Percentiles rank a stretch among this genome's conserved stretches.
Conservation (phyloP, 2,113 vertebrate species). For the Entelurus aequoreus region DNA sequence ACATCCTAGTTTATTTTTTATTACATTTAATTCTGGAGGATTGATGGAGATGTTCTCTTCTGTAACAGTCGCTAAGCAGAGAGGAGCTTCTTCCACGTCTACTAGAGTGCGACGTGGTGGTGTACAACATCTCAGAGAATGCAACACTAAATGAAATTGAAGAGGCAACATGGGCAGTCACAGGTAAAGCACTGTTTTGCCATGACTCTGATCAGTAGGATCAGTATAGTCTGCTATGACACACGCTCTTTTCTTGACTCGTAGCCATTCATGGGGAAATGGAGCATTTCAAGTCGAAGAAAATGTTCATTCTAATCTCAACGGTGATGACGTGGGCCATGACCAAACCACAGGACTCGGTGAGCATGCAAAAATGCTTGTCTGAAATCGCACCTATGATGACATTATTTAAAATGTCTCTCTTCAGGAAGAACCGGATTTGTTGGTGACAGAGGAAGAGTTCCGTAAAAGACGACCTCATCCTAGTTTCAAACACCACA, state of each 20-base stretch:
- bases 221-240: no score
- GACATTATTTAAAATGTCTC: neutral
- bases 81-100: slow-evolving; percentile 73
- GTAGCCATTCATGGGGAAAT: slow-evolving; percentile 73
- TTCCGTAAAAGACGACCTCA: slow-evolving; percentile 80
- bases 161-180: slow-evolving; percentile 84
- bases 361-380: slow-evolving; percentile 56
- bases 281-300: slow-evolving; percentile 71
- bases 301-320: slow-evolving; percentile 88
- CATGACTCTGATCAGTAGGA: neutral
- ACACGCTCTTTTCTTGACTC: no score
- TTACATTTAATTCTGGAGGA: no score
- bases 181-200: slow-evolving; percentile 65
- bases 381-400: neutral
- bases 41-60: neutral
- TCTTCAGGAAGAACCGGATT: slow-evolving; percentile 75
- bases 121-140: slow-evolving; percentile 89
- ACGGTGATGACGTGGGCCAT: slow-evolving; percentile 88
- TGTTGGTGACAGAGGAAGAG: slow-evolving; percentile 80
- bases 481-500: slow-evolving; percentile 77
- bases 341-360: slow-evolving; percentile 75
- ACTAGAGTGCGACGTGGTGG: slow-evolving; percentile 81
- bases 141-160: slow-evolving; percentile 62
- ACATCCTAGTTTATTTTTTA: no score
- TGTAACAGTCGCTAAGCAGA: slow-evolving; percentile 58